Evolutionary conservation across 2,888 invertebrate genomes (phyloP), one percentile per base, ranked within the genome.

Genomic region (Horisme vitalbata): DNA sequence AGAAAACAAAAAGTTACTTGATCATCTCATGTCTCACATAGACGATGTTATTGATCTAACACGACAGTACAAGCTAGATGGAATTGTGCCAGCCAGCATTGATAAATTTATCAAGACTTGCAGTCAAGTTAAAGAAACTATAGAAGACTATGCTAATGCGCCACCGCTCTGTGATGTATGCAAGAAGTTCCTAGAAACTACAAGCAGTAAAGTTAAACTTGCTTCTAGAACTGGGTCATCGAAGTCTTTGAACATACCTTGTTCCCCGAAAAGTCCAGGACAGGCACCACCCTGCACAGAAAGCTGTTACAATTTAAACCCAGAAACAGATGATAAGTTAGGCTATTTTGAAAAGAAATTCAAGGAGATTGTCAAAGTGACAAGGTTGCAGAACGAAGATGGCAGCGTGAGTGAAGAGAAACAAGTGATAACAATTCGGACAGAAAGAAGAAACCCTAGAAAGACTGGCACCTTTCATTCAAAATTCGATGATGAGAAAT

Each of bases 301-400:
- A 10, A 41, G 38, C 7, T 41, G 37, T 9, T 55, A 41, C 21
- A 38, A 46, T 24, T 7, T 47, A 13, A 14, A 27, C 20, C 30
- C 41, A n/a, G 50, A 45, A 23, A 26, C 28, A 5, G 28, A 31
- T 6, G 30, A 49, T 21, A 54, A 63, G 10, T 27, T 59, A 1
- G 67, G 65, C 3, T 58, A 57, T 26, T 65, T 62, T 35, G 68
- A 69, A 34, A 68, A 59, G 18, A 71, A 64, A 35, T 65, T 57
- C n/a, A 68, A 75, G 49, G 67, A 75, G 57, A 61, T 68, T n/a
- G 60, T 72, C 0, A 76, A 63, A 52, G 56, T 78, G 1, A 67
- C 55, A 5, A 65, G 68, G 41, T 23, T 57, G 8, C 48, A 60
- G 11, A 70, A 75, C 13, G 52, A 58, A 10, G 68, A 76, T 44